These are phyloP conservation scores for Sebastes wilsoni DNA, from an alignment of 2,797 vertebrate genomes.

Conservation along the genomic window DNA sequence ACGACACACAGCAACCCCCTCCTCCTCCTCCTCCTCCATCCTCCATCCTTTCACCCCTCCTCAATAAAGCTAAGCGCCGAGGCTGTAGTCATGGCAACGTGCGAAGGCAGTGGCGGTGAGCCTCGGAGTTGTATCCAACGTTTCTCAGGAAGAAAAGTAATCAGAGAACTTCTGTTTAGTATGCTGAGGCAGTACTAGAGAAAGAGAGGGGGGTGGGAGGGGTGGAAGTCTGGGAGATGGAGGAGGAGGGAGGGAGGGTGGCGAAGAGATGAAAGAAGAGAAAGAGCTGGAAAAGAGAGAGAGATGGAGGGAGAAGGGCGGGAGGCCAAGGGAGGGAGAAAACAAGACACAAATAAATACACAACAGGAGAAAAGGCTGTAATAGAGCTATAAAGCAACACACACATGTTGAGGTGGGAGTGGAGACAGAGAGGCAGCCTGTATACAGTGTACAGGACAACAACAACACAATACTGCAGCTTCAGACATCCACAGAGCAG, in stretches of 20 bases:
- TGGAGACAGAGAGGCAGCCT: slow-evolving; percentile 5
- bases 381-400: slow-evolving; percentile 29
- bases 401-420: slow-evolving; percentile 22
- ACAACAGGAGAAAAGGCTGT: slow-evolving; percentile 42
- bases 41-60: slow-evolving; percentile 62
- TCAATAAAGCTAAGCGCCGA: slow-evolving; percentile 72
- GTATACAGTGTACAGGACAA: neutral
- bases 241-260: slow-evolving; percentile 37
- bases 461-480: slow-evolving; percentile 7
- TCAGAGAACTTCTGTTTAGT: slow-evolving; percentile 90
- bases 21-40: slow-evolving; percentile 16
- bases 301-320: slow-evolving; percentile 23
- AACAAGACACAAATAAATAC: slow-evolving; percentile 48
- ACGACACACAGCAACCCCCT: slow-evolving; percentile 48
- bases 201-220: slow-evolving; percentile 6
- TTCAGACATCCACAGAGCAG: slow-evolving; percentile 1
- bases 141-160: slow-evolving; percentile 87
- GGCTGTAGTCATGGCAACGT: slow-evolving; percentile 88
- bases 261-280: slow-evolving; percentile 45
- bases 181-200: slow-evolving; percentile 81
- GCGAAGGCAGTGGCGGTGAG: slow-evolving; percentile 77
- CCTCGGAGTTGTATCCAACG: slow-evolving; percentile 74
- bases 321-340: slow-evolving; percentile 36
- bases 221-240: slow-evolving; percentile 44
- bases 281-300: slow-evolving; percentile 7